Evolutionary conservation across 2,888 invertebrate species (phyloP), one percentile per base, ranked within the genome.

Genomic region (Cephus runcator): DNA sequence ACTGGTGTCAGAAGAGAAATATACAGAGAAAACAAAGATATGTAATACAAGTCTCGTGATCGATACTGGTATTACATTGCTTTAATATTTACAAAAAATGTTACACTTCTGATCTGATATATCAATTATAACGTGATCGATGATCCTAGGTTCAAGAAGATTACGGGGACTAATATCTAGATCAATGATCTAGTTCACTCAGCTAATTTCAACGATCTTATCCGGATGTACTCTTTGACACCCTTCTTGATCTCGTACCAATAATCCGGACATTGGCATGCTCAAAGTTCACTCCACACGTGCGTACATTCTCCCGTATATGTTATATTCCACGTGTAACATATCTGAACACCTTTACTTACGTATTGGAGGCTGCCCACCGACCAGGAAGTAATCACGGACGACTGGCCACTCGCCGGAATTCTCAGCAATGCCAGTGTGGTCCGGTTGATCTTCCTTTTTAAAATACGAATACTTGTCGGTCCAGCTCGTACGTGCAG

Each of bases 371-470:
- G 83, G 80, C 79, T 81, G 82, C 81, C 81, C 81, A 76, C 83
- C 81, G 85, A 87, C 87, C 88, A 87, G 88, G 88, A 88, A 88
- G 87, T 83, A 83, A 88, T 84, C 87, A 84, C 79, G 84, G 77
- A 85, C 84, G 83, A 87, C 85, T 83, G 86, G 83, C 85, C 85
- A 82, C 80, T 85, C 83, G 83, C 82, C 82, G 82, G 83, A 87
- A 87, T 87, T 86, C 84, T 85, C 82, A 84, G 79, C 80, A 81
- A 77, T 81, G 79, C 80, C 56, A 56, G 2, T 56, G 2, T 56
- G 56, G 23, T 56, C 56, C 9, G 23, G 56, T 56, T 56, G 23
- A 9, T 56, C 56, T 56, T 56, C 2, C 56, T 56, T 56, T 56
- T 23, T 56, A 56, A 56, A 56, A 23, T 56, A 2, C 56, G 15